Evolutionary conservation across 2,888 invertebrate genomes (phyloP).

Genomic region (Leucoptera coffeella): DNA sequence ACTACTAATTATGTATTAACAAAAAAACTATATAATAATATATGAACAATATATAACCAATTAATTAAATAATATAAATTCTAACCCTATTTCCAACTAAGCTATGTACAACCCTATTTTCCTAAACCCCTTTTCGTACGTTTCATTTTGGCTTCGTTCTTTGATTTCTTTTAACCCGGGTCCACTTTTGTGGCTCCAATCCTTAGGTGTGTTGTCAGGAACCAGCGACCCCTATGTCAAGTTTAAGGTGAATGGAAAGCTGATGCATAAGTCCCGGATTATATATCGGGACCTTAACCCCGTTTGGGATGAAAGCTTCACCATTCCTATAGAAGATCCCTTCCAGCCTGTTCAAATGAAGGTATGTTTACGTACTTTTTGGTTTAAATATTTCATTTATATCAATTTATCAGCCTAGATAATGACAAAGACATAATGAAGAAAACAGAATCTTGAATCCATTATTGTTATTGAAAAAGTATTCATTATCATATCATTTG

Average conservation of each 20-base stretch:
- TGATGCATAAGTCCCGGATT: slow-evolving; percentile 90
- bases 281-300: slow-evolving; percentile 94
- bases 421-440: no score
- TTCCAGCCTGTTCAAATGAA: slow-evolving; percentile 80
- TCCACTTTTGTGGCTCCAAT: slow-evolving; percentile 32
- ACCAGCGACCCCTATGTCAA: slow-evolving; percentile 97
- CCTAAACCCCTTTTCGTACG: slow-evolving; percentile 8
- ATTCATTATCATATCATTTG: no score
- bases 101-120: neutral
- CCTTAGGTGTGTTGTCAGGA: slow-evolving; percentile 61
- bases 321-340: slow-evolving; percentile 86
- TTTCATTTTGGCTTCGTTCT: slow-evolving; percentile 23
- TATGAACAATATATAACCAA: no score
- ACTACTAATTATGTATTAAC: no score
- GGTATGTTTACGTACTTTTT: no score
- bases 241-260: slow-evolving; percentile 81
- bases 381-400: no score
- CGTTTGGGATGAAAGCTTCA: slow-evolving; percentile 96
- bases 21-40: no score
- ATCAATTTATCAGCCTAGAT: no score
- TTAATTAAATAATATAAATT: no score
- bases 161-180: slow-evolving; percentile 32
- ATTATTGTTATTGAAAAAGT: no score
- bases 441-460: no score
- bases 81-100: neutral